Percentiles rank a stretch among this genome's conserved stretches.
These are phyloP conservation scores for Osmerus mordax DNA, from an alignment of 2,113 vertebrate genomes.

Conservation along the genomic window DNA sequence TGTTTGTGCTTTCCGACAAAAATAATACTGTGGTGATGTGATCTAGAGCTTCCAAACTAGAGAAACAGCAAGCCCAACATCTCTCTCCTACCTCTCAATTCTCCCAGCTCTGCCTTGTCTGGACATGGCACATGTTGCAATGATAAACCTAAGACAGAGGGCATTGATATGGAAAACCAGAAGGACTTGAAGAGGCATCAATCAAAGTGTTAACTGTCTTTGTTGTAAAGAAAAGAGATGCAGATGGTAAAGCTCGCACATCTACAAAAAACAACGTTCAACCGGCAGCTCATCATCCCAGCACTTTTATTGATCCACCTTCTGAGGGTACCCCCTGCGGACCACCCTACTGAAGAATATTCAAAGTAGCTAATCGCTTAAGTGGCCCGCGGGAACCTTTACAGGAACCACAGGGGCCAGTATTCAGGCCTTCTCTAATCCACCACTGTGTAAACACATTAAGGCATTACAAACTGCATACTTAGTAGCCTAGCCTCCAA, in stretches of 20 bases:
- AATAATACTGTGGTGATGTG: conserved; percentile 52
- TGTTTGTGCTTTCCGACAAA: conserved; percentile 47
- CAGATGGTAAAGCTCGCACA: conserved; percentile 31
- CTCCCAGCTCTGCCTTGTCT: not conserved
- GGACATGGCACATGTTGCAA: conserved; percentile 2
- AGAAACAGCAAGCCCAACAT: conserved; percentile 24
- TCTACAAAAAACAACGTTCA: conserved; percentile 46
- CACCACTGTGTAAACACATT: conserved; percentile 65
- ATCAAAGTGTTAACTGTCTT: conserved; percentile 51
- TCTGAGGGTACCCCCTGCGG: conserved; percentile 40
- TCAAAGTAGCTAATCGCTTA: conserved; percentile 69
- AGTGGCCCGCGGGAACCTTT: conserved; percentile 63
- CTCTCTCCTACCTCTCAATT: conserved; percentile 26
- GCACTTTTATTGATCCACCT: conserved; percentile 64
- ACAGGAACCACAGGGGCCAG: conserved; percentile 60
- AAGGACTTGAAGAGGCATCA: conserved; percentile 36
- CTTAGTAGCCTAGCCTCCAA: conserved; percentile 49
- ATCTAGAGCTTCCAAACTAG: conserved; percentile 39
- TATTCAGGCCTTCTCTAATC: conserved; percentile 60
- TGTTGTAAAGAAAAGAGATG: conserved; percentile 40
- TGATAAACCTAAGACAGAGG: conserved; percentile 33
- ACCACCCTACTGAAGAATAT: conserved; percentile 54
- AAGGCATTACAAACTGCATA: conserved; percentile 55
- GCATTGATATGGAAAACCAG: conserved; percentile 37
- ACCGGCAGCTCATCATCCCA: conserved; percentile 62